Percentiles rank a stretch among this genome's conserved stretches.
Evolutionary conservation across 2,888 invertebrate genomes (phyloP).

Genomic region (Drosophila subsilvestris): DNA sequence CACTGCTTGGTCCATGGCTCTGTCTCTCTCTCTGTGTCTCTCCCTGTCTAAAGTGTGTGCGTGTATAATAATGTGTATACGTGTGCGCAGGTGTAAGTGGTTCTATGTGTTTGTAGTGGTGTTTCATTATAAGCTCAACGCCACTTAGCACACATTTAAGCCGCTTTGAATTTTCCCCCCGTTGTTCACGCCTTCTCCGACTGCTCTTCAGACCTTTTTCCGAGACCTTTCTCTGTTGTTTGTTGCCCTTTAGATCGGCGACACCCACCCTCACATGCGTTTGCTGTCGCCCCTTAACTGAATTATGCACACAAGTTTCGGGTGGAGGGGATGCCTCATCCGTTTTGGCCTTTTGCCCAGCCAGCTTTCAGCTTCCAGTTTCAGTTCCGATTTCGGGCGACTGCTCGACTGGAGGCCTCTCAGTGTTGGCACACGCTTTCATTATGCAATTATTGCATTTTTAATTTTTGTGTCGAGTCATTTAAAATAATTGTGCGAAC

Average conservation of each 20-base stretch:
- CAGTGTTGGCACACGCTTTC: conserved; percentile 58
- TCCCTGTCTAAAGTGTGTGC: background rate
- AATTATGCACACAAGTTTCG: conserved; percentile 48
- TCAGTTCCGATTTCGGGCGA: conserved; percentile 33
- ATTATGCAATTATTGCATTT: conserved; percentile 71
- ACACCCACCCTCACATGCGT: conserved; percentile 10
- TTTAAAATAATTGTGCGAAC: conserved; percentile 75
- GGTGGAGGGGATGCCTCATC: conserved; percentile 35
- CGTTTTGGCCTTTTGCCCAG: conserved; percentile 59
- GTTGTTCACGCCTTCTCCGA: conserved; percentile 28
- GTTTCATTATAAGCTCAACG: conserved; percentile 75
- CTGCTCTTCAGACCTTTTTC: conserved; percentile 16
- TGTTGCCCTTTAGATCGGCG: conserved; percentile 12
- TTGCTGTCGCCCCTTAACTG: conserved; percentile 35
- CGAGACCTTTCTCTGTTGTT: conserved; percentile 16
- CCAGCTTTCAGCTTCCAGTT: conserved; percentile 2
- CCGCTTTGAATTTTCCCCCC: conserved; percentile 62
- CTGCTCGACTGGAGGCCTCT: conserved; percentile 10
- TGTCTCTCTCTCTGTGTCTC: conserved; percentile 19
- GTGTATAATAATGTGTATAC: conserved; percentile 1
- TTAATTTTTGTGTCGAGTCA: conserved; percentile 71
- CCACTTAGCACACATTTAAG: conserved; percentile 75
- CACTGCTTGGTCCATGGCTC: conserved; percentile 35
- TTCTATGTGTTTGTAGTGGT: conserved; percentile 12
- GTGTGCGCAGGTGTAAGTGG: conserved; percentile 23